These are phyloP conservation scores for Chironomus tentans DNA, from an alignment of 2,888 invertebrate species.

Conservation along the genomic window DNA sequence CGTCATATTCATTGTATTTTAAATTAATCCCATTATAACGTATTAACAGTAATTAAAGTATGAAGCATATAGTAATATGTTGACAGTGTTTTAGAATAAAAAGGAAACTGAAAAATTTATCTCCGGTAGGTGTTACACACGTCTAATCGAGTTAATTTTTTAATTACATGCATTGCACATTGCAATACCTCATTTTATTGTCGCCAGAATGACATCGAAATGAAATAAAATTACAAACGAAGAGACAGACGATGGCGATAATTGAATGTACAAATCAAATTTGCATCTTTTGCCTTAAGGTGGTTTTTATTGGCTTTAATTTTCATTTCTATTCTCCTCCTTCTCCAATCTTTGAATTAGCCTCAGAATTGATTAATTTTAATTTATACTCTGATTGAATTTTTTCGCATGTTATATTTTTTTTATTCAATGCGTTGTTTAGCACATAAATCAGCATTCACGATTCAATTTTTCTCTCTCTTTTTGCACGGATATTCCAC, in stretches of 20 bases:
- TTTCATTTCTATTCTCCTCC: not conserved
- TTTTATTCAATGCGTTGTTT: not conserved
- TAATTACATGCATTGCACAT: too few species aligned
- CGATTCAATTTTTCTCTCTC: not conserved
- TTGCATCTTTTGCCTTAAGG: not conserved
- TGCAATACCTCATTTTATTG: too few species aligned
- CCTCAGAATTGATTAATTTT: not conserved
- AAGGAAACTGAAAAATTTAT: too few species aligned
- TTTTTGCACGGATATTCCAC: not conserved
- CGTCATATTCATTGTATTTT: too few species aligned
- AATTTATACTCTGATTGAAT: not conserved
- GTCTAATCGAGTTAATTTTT: too few species aligned
- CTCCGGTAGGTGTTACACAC: too few species aligned
- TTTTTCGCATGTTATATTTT: not conserved
- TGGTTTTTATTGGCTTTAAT: not conserved
- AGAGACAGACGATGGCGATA: not conserved
- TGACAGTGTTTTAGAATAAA: too few species aligned
- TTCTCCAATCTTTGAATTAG: not conserved
- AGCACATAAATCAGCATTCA: not conserved
- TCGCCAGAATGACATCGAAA: too few species aligned
- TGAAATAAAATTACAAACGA: too few species aligned
- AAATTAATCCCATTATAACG: too few species aligned
- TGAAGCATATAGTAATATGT: too few species aligned
- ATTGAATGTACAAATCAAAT: not conserved
- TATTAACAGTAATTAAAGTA: too few species aligned